A percentile compares a stretch with the other conserved stretches of the same genome.
These are phyloP conservation scores for Chaetogeoica ovagalla DNA, from an alignment of 2,888 invertebrate genomes.

Conservation along the genomic window DNA sequence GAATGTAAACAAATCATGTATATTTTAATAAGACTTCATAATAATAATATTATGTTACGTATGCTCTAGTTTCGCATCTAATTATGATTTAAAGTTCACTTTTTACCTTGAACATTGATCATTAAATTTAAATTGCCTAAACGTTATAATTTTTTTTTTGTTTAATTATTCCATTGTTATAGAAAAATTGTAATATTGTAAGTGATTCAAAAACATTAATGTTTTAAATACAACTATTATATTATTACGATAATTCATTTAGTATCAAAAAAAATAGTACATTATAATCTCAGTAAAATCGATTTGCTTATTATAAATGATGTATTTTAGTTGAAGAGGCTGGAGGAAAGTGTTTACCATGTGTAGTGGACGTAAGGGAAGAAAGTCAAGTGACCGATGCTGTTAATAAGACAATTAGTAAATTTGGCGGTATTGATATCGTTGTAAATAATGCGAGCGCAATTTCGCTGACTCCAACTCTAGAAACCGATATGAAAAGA, in stretches of 20 bases:
- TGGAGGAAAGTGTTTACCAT: constrained; percentile 84
- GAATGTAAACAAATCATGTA: not conserved
- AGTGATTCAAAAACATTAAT: too few species aligned
- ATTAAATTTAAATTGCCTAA: too few species aligned
- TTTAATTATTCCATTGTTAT: too few species aligned
- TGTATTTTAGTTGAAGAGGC: constrained; percentile 72
- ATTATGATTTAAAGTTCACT: too few species aligned
- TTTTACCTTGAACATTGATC: too few species aligned
- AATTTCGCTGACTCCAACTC: constrained; percentile 81
- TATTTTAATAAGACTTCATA: too few species aligned
- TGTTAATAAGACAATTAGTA: constrained; percentile 73
- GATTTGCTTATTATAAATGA: not conserved
- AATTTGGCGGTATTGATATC: constrained; percentile 95
- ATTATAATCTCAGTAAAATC: not conserved
- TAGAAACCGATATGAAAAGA: constrained; percentile 87
- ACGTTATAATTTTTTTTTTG: too few species aligned
- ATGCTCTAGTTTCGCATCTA: too few species aligned
- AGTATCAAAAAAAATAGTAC: not conserved
- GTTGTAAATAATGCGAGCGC: constrained; percentile 95
- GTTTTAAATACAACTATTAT: too few species aligned
- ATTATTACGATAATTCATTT: not conserved
- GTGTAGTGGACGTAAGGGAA: constrained; percentile 83
- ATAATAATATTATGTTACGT: too few species aligned
- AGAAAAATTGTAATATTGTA: too few species aligned
- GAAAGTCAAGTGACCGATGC: constrained; percentile 75